phyloP scores from a whole-genome alignment of 2,113 vertebrate genomes.

The Sardina pilchardus region DNA sequence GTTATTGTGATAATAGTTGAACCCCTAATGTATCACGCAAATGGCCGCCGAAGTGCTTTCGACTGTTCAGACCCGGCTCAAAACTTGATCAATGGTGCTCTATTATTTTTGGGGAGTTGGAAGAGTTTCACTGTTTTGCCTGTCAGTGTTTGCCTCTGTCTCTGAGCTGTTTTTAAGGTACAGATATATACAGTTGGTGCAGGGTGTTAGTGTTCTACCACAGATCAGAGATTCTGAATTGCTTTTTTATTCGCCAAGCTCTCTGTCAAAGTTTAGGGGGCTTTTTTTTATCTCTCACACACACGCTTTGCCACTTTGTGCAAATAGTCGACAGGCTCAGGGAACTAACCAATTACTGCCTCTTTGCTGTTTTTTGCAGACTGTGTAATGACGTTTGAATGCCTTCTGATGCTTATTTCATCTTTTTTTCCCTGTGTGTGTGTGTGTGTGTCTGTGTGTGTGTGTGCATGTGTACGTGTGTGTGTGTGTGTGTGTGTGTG shows the following conservation, averaged over 20 bases:
- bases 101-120: neutral
- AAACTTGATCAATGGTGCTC: slow-evolving; percentile 9
- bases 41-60: neutral
- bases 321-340: neutral
- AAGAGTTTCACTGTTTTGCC: neutral
- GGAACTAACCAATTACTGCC: neutral
- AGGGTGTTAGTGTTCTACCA: neutral
- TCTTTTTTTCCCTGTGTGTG: neutral
- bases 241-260: neutral
- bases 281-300: neutral
- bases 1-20: neutral
- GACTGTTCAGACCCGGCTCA: neutral
- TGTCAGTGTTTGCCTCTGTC: neutral
- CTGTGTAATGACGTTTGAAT: neutral
- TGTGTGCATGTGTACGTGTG: slow-evolving; percentile 21
- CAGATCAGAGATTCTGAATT: neutral
- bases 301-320: neutral
- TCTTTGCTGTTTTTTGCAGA: neutral
- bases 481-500: neutral
- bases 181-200: neutral
- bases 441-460: neutral
- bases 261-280: neutral
- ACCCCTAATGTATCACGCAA: neutral
- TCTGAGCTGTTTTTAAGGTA: neutral
- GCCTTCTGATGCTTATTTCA: neutral